Evolutionary conservation across 2,888 invertebrate species (phyloP).

Genomic region (Cephus pulcher): DNA sequence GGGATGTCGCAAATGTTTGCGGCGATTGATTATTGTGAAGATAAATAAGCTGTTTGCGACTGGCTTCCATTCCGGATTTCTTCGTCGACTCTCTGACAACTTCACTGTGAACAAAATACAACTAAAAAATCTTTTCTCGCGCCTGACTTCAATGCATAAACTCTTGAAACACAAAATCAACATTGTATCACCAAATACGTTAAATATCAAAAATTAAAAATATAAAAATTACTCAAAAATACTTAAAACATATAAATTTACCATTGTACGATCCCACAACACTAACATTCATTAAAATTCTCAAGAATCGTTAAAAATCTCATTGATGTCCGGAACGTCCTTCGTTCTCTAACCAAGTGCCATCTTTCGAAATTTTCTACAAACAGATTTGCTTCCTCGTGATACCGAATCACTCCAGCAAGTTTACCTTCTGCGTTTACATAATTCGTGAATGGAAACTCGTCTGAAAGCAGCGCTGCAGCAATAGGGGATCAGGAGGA

Average conservation of each 20-base stretch:
- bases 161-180: not conserved
- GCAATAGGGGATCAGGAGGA: not conserved
- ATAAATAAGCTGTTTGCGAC: slow-evolving; percentile 57
- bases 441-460: not conserved
- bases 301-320: not conserved
- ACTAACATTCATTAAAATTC: not conserved
- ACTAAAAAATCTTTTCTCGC: slow-evolving; percentile 5
- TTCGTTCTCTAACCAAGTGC: not conserved
- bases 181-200: not conserved
- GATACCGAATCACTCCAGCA: not conserved
- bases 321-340: not conserved
- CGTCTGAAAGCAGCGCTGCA: not conserved
- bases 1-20: slow-evolving; percentile 41
- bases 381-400: not conserved
- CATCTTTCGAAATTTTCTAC: not conserved
- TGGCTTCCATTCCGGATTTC: slow-evolving; percentile 48
- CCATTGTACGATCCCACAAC: not conserved
- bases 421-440: not conserved
- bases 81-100: slow-evolving; percentile 51
- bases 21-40: slow-evolving; percentile 52
- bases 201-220: not conserved
- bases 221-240: not conserved
- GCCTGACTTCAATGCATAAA: not conserved
- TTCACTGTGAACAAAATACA: slow-evolving; percentile 32
- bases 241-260: not conserved